Evolutionary conservation across 2,113 vertebrate species (phyloP), one percentile per base, ranked within the genome.

Genomic region (Pygoscelis adeliae): DNA sequence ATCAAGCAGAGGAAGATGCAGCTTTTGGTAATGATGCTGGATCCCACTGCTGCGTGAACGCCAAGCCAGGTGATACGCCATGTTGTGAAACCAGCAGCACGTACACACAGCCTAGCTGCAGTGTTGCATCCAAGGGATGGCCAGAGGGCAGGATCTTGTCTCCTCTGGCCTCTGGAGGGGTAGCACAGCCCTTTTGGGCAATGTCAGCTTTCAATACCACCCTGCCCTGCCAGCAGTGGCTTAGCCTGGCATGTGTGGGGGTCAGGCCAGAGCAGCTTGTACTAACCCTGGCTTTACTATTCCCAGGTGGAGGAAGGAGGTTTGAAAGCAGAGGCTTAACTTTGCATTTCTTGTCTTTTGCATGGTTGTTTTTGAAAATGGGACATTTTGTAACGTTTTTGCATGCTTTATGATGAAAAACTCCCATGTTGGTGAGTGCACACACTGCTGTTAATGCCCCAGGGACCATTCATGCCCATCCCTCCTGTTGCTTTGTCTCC

Each of bases 61-160:
- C 40, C n/a, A 1, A 7, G 73, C 6, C 50, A 16, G 34, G 40
- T 8, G 56, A 36, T 19, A 6, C 2, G 1, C 21, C 47, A 18
- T 0, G 0, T 3, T 9, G 7, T 0, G 6, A 49, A 53, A 44
- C n/a, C 27, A 50, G 86, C 62, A 58, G 30, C 8, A n/a, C 1
- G 1, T 17, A 5, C 8, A 9, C 25, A 12, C 32, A 7, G n/a
- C 13, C 8, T 44, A 7, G 11, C 11, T 27, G 29, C 56, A 30
- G 2, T 10, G 11, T 2, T 47, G 55, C 3, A 8, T 7, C 83
- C 42, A 6, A 30, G 27, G 32, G 32, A 6, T 7, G 38, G 40
- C 4, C 46, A 13, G n/a, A 15, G 29, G 38, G n/a, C 16, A 27
- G 69, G 12, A 22, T 30, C 25, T 72, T 16, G 10, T 69, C 58